Conservation (phyloP, 2,113 vertebrate species). For the Melospiza melodia region DNA sequence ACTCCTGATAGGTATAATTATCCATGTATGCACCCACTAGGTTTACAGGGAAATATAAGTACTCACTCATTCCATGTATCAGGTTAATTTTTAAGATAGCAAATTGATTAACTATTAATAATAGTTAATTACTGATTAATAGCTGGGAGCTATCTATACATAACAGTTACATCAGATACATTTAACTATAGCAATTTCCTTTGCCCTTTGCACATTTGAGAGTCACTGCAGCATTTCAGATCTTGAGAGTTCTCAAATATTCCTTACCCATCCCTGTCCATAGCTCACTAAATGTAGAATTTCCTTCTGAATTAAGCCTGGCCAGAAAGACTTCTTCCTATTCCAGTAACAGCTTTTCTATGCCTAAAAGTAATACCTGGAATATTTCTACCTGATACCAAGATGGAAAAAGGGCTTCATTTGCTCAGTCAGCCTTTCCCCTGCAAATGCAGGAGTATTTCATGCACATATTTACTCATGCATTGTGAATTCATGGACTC, state of each 20-base stretch:
- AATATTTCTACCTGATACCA: not conserved
- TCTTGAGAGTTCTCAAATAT: not conserved
- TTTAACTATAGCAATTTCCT: not conserved
- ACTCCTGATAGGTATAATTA: not conserved
- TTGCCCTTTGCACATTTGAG: not conserved
- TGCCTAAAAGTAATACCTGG: not conserved
- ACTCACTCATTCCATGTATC: not conserved
- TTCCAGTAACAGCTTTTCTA: not conserved
- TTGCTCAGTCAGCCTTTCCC: not conserved
- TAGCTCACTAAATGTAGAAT: not conserved
- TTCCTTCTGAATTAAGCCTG: not conserved
- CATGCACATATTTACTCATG: not conserved
- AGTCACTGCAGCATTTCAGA: not conserved
- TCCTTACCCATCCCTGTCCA: not conserved
- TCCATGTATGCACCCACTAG: not conserved
- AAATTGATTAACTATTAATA: not conserved
- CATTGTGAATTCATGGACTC: not conserved
- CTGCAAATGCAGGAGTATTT: not conserved
- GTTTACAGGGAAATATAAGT: not conserved
- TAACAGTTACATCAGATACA: not conserved
- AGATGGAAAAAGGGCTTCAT: not conserved
- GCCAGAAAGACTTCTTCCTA: not conserved
- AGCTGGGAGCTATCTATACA: not conserved
- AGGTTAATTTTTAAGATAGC: not conserved
- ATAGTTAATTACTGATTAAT: not conserved